A percentile compares a stretch with the other conserved stretches of the same genome.
Conservation (phyloP, 2,888 invertebrate genomes). For the Tortricodes alternella region DNA sequence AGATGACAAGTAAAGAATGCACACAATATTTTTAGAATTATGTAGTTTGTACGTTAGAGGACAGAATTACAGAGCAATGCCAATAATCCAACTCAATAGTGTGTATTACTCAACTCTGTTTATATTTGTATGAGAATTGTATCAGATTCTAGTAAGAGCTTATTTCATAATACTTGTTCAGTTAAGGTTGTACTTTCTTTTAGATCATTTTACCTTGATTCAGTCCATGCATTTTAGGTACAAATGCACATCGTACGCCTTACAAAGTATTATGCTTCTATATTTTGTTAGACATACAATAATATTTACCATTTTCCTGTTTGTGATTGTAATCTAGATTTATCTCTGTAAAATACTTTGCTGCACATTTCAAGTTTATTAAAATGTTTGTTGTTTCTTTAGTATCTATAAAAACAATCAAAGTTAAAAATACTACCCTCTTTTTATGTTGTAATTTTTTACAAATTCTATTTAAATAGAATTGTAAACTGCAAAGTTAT, state of each 20-base stretch:
- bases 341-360: too few species aligned
- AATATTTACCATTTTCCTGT: constrained; percentile 10
- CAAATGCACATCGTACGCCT: not conserved
- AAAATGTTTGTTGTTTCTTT: too few species aligned
- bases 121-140: constrained; percentile 38
- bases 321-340: not conserved
- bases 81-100: constrained; percentile 42
- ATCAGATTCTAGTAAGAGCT: constrained; percentile 44
- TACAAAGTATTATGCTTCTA: not conserved
- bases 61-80: constrained; percentile 68
- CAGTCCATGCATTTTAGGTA: not conserved
- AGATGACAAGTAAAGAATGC: constrained; percentile 74
- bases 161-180: constrained; percentile 43
- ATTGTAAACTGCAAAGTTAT: too few species aligned
- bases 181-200: constrained; percentile 56
- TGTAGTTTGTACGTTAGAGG: constrained; percentile 73
- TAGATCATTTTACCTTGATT: constrained; percentile 21
- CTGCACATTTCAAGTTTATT: too few species aligned
- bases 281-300: not conserved
- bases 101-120: constrained; percentile 42
- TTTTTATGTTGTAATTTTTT: too few species aligned
- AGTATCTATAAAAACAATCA: too few species aligned
- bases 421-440: too few species aligned
- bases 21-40: constrained; percentile 81
- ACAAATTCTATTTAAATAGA: too few species aligned